phyloP scores from a whole-genome alignment of 2,113 vertebrate genomes.

The Pitta sordida region DNA sequence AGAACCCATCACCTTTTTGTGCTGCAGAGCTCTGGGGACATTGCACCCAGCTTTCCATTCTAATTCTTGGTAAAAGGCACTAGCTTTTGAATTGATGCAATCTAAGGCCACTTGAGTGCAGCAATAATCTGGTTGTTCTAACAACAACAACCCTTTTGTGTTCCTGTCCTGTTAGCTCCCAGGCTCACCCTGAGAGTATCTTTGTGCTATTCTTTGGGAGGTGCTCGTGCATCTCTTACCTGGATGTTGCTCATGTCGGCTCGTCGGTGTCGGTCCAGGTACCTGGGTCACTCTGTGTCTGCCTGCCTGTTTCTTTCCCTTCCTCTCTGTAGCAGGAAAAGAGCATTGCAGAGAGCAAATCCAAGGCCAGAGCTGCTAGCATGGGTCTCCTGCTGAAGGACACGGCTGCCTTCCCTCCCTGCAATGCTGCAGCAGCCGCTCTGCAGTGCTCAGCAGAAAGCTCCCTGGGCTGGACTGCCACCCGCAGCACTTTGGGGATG shows the following conservation, averaged over 20 bases:
- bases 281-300: background rate
- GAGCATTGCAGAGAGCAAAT: slow-evolving; percentile 4
- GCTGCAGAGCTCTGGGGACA: background rate
- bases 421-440: slow-evolving; percentile 51
- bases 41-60: background rate
- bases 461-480: background rate
- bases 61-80: background rate
- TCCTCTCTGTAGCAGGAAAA: background rate
- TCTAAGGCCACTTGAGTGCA: background rate
- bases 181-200: background rate
- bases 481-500: background rate
- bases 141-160: background rate
- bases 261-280: background rate
- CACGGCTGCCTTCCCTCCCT: slow-evolving; percentile 29
- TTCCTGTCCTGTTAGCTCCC: background rate
- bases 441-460: slow-evolving; percentile 48
- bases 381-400: slow-evolving; percentile 28
- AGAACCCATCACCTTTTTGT: background rate
- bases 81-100: background rate
- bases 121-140: background rate
- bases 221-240: background rate
- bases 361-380: background rate
- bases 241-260: background rate
- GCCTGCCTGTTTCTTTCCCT: background rate
- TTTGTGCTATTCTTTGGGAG: background rate